Percentiles rank a stretch among this genome's conserved stretches.
Conservation (phyloP, 2,113 vertebrate species). For the Istiophorus platypterus region DNA sequence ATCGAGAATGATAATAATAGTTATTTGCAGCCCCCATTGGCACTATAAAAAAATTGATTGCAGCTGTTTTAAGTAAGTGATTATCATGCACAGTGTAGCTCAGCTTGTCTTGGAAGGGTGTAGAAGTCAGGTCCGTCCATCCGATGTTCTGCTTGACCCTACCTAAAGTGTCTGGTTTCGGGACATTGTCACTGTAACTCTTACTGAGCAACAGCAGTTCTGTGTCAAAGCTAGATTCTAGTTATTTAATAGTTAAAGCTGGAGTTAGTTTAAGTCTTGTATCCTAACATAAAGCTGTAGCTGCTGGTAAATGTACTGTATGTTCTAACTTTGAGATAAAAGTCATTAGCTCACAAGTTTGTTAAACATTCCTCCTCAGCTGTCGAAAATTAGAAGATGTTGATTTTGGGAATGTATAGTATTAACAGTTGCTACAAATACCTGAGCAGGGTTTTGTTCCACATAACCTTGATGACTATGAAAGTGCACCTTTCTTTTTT, state of each 20-base stretch:
- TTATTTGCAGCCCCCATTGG: neutral
- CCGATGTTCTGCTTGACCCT: neutral
- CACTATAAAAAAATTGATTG: neutral
- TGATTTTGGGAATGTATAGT: neutral
- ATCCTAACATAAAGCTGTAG: neutral
- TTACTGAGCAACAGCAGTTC: neutral
- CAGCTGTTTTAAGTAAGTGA: neutral
- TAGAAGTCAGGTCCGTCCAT: neutral
- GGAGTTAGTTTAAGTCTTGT: slow-evolving; percentile 1
- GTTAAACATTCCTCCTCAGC: slow-evolving; percentile 11
- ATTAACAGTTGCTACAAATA: neutral
- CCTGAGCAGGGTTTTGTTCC: slow-evolving; percentile 23
- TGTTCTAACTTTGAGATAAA: slow-evolving; percentile 27
- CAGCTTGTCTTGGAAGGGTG: neutral
- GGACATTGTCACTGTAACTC: neutral
- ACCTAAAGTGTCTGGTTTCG: neutral
- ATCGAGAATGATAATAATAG: neutral
- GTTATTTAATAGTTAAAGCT: neutral
- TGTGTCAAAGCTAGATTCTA: neutral
- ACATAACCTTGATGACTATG: slow-evolving; percentile 47
- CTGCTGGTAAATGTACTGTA: neutral
- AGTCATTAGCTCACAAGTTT: neutral
- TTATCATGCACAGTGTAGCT: neutral
- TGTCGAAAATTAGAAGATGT: neutral
- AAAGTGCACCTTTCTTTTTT: slow-evolving; percentile 61